A percentile compares a stretch with the other conserved stretches of the same genome.
These are phyloP conservation scores for Metaphire vulgaris DNA, from an alignment of 1,140 invertebrate genomes.

Conservation along the genomic window DNA sequence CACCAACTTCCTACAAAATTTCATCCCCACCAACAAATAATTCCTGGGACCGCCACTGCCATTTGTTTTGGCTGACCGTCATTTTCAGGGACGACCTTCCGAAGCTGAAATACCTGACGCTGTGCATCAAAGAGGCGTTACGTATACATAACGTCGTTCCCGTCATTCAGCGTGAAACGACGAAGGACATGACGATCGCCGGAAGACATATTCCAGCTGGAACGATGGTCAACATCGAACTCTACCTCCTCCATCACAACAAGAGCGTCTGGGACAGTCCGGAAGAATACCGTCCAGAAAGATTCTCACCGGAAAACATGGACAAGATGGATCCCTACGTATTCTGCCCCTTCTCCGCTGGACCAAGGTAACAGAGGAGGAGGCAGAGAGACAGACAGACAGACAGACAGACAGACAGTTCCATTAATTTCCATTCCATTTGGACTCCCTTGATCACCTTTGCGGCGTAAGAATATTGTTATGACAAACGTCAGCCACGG, in stretches of 20 bases:
- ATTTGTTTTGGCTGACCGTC: no score
- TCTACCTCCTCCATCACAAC: conserved; percentile 35
- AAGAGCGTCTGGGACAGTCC: conserved; percentile 31
- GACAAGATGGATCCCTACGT: conserved; percentile 37
- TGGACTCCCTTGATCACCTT: no score
- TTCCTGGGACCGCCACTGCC: no score
- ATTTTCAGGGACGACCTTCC: conserved; percentile 35
- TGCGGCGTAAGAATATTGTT: no score
- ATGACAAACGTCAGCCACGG: no score
- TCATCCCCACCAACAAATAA: no score
- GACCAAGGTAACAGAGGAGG: conserved; percentile 36
- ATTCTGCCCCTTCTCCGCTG: conserved; percentile 45
- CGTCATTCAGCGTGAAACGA: conserved; percentile 63
- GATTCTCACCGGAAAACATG: conserved; percentile 40
- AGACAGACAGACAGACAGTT: no score
- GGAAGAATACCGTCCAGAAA: conserved; percentile 37
- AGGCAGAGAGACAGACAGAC: no score
- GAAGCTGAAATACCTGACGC: conserved; percentile 45
- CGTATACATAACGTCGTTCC: conserved; percentile 54
- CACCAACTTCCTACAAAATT: no score
- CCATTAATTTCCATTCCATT: no score
- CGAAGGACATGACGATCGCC: conserved; percentile 57
- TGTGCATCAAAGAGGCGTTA: conserved; percentile 50
- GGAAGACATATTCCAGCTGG: conserved; percentile 33
- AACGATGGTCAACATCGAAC: conserved; percentile 23